Evolutionary conservation across 2,888 invertebrate species (phyloP).

Genomic region (Digitonthophagus gazella): DNA sequence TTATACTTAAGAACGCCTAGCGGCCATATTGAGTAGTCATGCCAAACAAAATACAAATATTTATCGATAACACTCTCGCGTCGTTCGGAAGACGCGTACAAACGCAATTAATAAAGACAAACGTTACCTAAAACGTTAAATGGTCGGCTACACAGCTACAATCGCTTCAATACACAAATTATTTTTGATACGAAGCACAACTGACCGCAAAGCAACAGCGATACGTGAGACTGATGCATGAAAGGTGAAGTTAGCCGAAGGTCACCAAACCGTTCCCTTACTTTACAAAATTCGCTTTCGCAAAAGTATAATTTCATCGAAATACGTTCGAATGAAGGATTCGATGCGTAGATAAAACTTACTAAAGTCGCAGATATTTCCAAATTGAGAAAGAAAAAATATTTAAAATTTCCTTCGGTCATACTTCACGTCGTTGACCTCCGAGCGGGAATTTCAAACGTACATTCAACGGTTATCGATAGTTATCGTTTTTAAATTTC

Average conservation of each 20-base stretch:
- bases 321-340: too few relatives aligned
- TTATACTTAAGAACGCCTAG: constrained; percentile 35
- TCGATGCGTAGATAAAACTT: too few relatives aligned
- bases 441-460: too few relatives aligned
- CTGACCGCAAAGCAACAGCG: constrained; percentile 25
- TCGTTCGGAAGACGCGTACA: constrained; percentile 1
- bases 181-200: constrained; percentile 24
- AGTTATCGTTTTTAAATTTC: too few relatives aligned
- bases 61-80: constrained; percentile 14
- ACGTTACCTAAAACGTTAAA: constrained; percentile 25
- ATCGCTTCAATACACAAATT: constrained; percentile 24
- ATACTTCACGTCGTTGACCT: too few relatives aligned
- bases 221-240: constrained; percentile 8
- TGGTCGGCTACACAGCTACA: constrained; percentile 20
- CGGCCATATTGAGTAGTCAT: constrained; percentile 37
- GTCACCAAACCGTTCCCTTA: constrained; percentile 5
- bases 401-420: too few relatives aligned
- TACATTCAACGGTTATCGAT: too few relatives aligned
- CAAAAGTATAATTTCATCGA: too few relatives aligned
- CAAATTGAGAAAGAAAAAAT: too few relatives aligned
- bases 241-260: constrained; percentile 19
- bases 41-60: constrained; percentile 29
- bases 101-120: constrained; percentile 14
- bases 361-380: too few relatives aligned
- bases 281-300: background rate